phyloP scores from a whole-genome alignment of 2,797 vertebrate species.

The Sebastes matsubarae region DNA sequence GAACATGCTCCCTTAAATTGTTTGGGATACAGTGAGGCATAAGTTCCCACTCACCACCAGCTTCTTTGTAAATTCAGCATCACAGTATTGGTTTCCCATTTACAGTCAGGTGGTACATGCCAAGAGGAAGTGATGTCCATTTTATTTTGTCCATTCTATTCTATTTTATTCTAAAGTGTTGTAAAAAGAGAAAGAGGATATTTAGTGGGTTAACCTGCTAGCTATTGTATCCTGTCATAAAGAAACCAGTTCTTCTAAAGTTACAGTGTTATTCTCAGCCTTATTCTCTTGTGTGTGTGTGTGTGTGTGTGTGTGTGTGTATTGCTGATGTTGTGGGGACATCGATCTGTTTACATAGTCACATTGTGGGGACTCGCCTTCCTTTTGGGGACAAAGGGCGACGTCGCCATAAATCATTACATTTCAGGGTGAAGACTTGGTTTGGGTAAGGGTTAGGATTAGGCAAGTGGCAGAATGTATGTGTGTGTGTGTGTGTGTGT shows the following conservation, averaged over 20 bases:
- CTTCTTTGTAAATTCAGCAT: not conserved
- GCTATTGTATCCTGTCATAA: not conserved
- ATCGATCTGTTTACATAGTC: no score
- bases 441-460: no score
- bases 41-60: not conserved
- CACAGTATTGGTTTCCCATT: not conserved
- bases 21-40: not conserved
- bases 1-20: not conserved
- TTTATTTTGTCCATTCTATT: not conserved
- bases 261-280: not conserved
- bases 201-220: not conserved
- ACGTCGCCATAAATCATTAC: no score
- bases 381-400: no score
- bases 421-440: no score
- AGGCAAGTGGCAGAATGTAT: no score
- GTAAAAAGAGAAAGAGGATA: not conserved
- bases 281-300: not conserved
- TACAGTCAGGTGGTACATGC: not conserved
- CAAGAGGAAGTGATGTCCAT: not conserved
- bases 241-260: not conserved
- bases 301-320: not conserved
- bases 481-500: no score
- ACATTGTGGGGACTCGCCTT: no score
- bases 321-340: no score
- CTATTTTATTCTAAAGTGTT: not conserved